These are phyloP conservation scores for Bagarius yarrelli DNA, from an alignment of 2,113 vertebrate species.

Conservation along the genomic window DNA sequence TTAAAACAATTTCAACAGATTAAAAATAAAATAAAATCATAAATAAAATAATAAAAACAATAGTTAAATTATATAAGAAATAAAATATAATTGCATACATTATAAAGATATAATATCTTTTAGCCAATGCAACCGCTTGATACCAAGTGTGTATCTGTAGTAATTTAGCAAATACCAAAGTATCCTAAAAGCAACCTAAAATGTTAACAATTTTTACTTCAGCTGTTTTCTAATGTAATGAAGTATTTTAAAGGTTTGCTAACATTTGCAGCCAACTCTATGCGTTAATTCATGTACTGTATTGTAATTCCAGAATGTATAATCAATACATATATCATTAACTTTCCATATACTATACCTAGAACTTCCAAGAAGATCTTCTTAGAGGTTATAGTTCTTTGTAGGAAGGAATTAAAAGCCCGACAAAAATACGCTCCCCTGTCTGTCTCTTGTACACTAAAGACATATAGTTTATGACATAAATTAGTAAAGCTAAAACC, in stretches of 20 bases:
- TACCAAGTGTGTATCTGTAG: neutral
- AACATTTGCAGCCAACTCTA: neutral
- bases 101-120: no score
- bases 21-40: neutral
- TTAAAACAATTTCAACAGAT: neutral
- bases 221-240: no score
- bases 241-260: neutral
- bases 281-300: neutral
- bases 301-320: neutral
- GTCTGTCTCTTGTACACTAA: conserved; percentile 66
- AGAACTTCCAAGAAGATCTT: conserved; percentile 63
- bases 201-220: no score
- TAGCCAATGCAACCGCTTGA: no score
- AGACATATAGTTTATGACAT: conserved; percentile 7
- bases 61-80: neutral
- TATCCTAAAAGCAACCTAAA: neutral
- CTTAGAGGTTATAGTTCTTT: conserved; percentile 64
- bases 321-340: neutral
- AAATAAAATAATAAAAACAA: neutral
- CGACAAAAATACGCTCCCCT: conserved; percentile 72
- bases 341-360: conserved; percentile 54
- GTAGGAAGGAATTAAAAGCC: conserved; percentile 63
- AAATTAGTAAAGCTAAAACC: neutral
- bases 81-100: neutral
- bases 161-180: neutral